A percentile compares a stretch with the other conserved stretches of the same genome.
Conservation (phyloP, 2,113 vertebrate genomes). For the Petaurus breviceps region DNA sequence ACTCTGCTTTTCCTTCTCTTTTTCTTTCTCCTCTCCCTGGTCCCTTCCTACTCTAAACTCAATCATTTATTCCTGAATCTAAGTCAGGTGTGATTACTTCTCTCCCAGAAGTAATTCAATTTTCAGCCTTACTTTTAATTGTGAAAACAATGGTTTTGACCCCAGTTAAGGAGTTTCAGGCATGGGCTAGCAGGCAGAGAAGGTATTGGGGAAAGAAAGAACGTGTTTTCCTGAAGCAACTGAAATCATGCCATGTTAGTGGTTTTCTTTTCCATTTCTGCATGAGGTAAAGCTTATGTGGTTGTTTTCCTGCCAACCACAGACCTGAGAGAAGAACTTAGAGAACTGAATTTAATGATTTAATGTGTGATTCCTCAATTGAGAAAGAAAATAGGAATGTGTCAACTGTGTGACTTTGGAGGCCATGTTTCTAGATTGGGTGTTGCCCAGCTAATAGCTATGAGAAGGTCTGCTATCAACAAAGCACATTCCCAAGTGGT, state of each 20-base stretch:
- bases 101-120: not conserved
- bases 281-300: not conserved
- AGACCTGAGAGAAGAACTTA: not conserved
- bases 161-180: not conserved
- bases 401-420: not conserved
- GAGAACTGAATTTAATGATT: not conserved
- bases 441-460: not conserved
- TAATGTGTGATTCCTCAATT: not conserved
- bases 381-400: not conserved
- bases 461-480: not conserved
- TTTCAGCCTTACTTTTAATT: not conserved
- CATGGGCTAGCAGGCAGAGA: not conserved
- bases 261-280: not conserved
- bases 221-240: not conserved
- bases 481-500: not conserved
- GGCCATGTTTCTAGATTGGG: not conserved
- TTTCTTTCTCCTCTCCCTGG: not conserved
- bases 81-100: not conserved
- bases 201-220: not conserved
- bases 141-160: conserved; percentile 17
- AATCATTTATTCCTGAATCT: not conserved
- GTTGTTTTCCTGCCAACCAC: not conserved
- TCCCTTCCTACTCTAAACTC: not conserved
- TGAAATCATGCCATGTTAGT: not conserved
- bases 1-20: not conserved